A percentile compares a stretch with the other conserved stretches of the same genome.
Conservation (phyloP, 2,888 invertebrate genomes). For the Steinernema hermaphroditum region DNA sequence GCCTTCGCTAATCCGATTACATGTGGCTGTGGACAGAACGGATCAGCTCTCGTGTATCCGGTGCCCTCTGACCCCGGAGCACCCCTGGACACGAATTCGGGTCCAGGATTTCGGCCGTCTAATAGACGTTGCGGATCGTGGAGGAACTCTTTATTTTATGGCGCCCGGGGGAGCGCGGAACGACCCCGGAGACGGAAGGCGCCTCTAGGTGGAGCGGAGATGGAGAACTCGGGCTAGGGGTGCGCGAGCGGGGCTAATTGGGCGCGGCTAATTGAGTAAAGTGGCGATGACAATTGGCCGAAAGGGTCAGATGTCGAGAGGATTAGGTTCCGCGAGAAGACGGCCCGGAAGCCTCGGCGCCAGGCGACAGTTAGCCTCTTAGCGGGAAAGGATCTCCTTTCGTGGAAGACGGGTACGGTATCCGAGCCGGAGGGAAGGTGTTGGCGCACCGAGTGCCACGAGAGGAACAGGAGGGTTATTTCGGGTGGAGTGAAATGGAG, state of each 20-base stretch:
- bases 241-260: background rate
- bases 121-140: background rate
- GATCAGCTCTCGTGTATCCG: constrained; percentile 2
- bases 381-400: too few species aligned
- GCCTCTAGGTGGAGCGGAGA: background rate
- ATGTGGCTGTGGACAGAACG: constrained; percentile 9
- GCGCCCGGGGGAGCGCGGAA: background rate
- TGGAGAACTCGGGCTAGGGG: background rate
- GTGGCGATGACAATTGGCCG: constrained; percentile 4
- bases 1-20: constrained; percentile 28
- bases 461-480: background rate
- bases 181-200: background rate
- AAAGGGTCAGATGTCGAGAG: constrained; percentile 7
- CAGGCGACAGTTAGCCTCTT: too few species aligned
- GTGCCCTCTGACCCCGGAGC: background rate
- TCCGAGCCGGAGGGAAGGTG: background rate
- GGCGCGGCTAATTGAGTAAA: constrained; percentile 11
- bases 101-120: too few species aligned
- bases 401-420: constrained; percentile 1
- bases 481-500: background rate
- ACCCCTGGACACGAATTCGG: too few species aligned
- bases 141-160: constrained; percentile 7
- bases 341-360: background rate
- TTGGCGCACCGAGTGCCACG: too few species aligned
- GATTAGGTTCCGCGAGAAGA: constrained; percentile 21